These are phyloP conservation scores for Mongoloraphidia duomilia DNA, from an alignment of 2,888 invertebrate genomes.

Conservation along the genomic window DNA sequence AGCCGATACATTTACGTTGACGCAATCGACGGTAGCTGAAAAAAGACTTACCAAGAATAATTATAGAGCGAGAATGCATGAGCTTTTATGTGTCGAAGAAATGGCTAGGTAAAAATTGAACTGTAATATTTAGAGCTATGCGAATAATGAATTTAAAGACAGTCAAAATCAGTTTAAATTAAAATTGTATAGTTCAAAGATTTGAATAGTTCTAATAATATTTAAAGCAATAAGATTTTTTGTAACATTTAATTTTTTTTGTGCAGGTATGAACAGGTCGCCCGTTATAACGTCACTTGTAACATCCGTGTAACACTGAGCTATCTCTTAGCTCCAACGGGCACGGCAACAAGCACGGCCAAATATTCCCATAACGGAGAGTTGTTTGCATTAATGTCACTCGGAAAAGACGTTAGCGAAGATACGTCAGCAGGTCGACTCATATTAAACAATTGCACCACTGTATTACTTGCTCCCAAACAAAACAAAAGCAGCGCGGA, in stretches of 20 bases:
- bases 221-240: no score
- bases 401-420: constrained; percentile 62
- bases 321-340: constrained; percentile 53
- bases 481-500: neutral
- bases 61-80: constrained; percentile 60
- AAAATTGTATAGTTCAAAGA: no score
- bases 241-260: neutral
- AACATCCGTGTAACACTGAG: constrained; percentile 46
- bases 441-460: constrained; percentile 60
- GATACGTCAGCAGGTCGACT: constrained; percentile 69
- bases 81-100: constrained; percentile 62
- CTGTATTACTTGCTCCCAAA: constrained; percentile 42
- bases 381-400: constrained; percentile 55
- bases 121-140: neutral
- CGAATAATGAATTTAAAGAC: no score
- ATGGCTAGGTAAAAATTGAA: constrained; percentile 42
- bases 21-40: constrained; percentile 50
- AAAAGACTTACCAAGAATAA: constrained; percentile 48
- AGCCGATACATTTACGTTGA: constrained; percentile 48
- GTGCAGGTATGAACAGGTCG: constrained; percentile 39
- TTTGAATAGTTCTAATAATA: no score
- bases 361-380: constrained; percentile 65
- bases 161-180: no score
- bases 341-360: constrained; percentile 52
- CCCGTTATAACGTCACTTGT: constrained; percentile 52